Base-by-base conservation (phyloP, 2,113 vertebrate species). In the Pampusana beccarii region DNA sequence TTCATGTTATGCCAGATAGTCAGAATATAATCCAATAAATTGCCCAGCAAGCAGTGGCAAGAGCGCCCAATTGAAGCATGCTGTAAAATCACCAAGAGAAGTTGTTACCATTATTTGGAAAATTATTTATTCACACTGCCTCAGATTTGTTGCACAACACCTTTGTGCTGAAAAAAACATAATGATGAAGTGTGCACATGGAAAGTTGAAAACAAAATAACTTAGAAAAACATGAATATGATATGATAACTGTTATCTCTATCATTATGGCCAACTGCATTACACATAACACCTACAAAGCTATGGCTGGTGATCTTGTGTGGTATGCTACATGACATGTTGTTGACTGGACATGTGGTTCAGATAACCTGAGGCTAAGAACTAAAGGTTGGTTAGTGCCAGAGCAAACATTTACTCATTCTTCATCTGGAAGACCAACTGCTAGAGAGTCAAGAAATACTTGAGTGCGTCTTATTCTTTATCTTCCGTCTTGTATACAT, bases 221-320 rank as follows among this genome's bases (percentile, higher is more conserved):
- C 5, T 31, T 56, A 9, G 34, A 88, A 13, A 1, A 0, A 9
- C 8, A 10, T 17, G 5, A 48, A 20, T 44, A 57, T 17, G 3
- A 53, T 7, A 19, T 5, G 4, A 44, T 23, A 26, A 34, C 16
- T 25, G n/a, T 51, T 79, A 50, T 44, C 20, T 72, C 3, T 33
- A 12, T 51, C 9, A 8, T 21, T 73, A 17, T 25, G 21, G 15
- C 7, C 48, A 58, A n/a, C 5, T 23, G 17, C 23, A 8, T 20
- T 54, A 24, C 11, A 33, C 5, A 10, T 54, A 44, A n/a, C 4
- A 46, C 10, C 14, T 51, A 5, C 11, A 72, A 46, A 25, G 4
- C 21, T 20, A 7, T 10, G 13, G 14, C 0, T 2, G 40, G 23
- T 40, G 34, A 12, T 40, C n/a, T 38, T 18, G 3, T 31, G 6